Percentiles rank a stretch among this genome's conserved stretches.
phyloP scores from a whole-genome alignment of 1,140 invertebrate species.

The Bombyx mandarina region DNA sequence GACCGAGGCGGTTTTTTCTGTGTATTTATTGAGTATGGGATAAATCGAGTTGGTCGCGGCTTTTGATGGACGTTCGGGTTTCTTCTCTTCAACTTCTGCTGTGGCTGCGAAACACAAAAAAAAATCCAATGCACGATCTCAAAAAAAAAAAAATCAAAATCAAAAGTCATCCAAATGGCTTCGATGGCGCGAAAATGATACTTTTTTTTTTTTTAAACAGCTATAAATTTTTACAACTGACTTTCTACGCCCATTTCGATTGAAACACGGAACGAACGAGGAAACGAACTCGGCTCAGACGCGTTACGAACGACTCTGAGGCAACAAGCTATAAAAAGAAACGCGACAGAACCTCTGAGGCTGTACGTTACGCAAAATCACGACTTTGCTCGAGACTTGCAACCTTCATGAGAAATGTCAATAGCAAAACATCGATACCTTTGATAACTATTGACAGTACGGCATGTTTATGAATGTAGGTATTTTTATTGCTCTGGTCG shows the following conservation, averaged over 20 bases:
- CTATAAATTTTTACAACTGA: constrained; percentile 6
- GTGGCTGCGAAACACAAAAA: constrained; percentile 15
- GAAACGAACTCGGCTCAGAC: constrained; percentile 11
- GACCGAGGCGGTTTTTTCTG: constrained; percentile 54
- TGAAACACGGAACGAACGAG: constrained; percentile 13
- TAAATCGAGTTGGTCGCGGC: constrained; percentile 42
- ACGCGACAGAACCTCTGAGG: constrained; percentile 23
- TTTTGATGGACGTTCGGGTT: constrained; percentile 44
- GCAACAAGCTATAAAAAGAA: constrained; percentile 34
- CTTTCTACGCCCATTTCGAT: constrained; percentile 42
- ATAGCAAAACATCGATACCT: constrained; percentile 45
- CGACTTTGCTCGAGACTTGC: constrained; percentile 29
- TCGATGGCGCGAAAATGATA: no score
- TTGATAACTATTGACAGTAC: neutral
- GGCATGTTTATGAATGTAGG: neutral
- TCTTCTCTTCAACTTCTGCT: constrained; percentile 50
- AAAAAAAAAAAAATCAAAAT: neutral
- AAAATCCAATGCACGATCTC: constrained; percentile 1
- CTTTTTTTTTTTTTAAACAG: no score
- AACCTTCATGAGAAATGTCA: constrained; percentile 65
- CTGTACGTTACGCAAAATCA: constrained; percentile 65
- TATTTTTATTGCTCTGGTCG: no score
- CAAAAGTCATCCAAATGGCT: no score
- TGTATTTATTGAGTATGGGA: constrained; percentile 57
- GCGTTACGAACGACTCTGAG: constrained; percentile 14